These are phyloP conservation scores for Galemys pyrenaicus DNA, from an alignment of 2,113 vertebrate genomes.

Conservation along the genomic window DNA sequence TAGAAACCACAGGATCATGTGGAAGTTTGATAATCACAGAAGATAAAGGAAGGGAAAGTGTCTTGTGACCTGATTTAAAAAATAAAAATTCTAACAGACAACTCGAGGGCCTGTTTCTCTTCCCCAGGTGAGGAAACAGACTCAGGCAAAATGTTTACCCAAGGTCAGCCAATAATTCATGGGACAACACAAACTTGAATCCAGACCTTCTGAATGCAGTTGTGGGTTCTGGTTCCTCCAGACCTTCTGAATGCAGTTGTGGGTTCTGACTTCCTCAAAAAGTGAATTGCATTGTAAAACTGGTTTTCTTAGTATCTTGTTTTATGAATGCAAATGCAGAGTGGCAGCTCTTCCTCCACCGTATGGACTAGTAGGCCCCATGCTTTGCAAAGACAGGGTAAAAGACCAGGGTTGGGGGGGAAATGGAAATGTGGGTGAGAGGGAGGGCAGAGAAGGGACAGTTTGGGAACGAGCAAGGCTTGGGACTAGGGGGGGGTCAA, in stretches of 20 bases:
- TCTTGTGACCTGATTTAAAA: background rate
- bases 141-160: background rate
- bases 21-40: background rate
- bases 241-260: background rate
- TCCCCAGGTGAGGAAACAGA: background rate
- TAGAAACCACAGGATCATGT: background rate
- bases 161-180: background rate
- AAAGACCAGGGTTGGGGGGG: background rate
- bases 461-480: background rate
- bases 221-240: background rate
- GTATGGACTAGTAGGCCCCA: background rate
- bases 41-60: background rate
- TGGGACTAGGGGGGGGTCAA: background rate
- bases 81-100: background rate
- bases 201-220: background rate
- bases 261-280: background rate
- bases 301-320: background rate
- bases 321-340: background rate
- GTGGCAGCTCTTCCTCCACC: background rate
- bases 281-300: background rate
- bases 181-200: background rate
- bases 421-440: background rate
- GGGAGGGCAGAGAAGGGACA: background rate
- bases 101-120: background rate
- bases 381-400: background rate